Evolutionary conservation across 2,797 vertebrate species (phyloP).

Genomic region (Urophycis tenuis): DNA sequence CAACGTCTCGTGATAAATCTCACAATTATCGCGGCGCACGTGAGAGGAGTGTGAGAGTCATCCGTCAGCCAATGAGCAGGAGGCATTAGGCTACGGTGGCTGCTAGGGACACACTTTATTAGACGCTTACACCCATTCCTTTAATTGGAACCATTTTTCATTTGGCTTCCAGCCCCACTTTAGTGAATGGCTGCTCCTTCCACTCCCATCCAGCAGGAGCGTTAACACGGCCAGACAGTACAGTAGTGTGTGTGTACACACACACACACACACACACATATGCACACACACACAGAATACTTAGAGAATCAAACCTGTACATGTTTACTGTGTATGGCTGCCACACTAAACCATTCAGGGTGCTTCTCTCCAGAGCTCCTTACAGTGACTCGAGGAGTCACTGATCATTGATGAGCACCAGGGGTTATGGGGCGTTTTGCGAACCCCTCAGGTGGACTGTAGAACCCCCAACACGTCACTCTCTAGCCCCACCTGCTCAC

Average conservation of each 20-base stretch:
- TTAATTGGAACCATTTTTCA: constrained; percentile 99
- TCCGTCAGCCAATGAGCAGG: constrained; percentile 97
- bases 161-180: constrained; percentile 80
- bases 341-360: not conserved
- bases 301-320: not conserved
- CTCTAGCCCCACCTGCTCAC: no score
- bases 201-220: not conserved
- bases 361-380: not conserved
- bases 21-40: constrained; percentile 90
- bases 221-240: not conserved
- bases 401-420: not conserved
- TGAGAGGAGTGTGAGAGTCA: constrained; percentile 85
- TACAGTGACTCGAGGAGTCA: not conserved
- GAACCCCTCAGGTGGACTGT: no score
- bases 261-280: no score
- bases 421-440: no score
- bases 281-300: no score
- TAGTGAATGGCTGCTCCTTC: constrained; percentile 83
- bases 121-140: constrained; percentile 95
- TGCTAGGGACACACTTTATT: constrained; percentile 96
- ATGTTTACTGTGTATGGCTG: not conserved
- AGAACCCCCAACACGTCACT: no score
- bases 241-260: no score
- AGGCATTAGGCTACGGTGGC: constrained; percentile 93
- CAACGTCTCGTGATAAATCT: constrained; percentile 88